Base-by-base conservation (phyloP, 2,797 vertebrate species). In the Gadopsis bispinosus region DNA sequence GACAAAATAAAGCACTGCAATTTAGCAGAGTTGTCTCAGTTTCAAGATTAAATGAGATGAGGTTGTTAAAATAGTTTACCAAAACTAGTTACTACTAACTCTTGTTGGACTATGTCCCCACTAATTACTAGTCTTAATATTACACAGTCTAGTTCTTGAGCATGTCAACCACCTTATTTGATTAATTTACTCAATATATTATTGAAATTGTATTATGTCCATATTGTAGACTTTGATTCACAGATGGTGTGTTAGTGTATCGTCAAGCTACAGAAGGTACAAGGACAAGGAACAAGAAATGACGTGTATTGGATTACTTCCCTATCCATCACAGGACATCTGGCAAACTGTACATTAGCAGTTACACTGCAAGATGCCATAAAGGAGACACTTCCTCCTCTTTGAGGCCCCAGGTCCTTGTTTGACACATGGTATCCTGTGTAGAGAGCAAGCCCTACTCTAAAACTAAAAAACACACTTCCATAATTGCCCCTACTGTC, bases 381-480 rank as follows among this genome's bases (percentile, higher is more conserved):
- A 86, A 90, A 90, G 83, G 75, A 84, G 75, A 90, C 64, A 71
- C 83, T 90, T 93, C 88, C 87, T 90, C 81, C 65, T 82, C 78
- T 83, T 80, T 84, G 79, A 80, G 85, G 85, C 74, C 65, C 73
- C 20, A 3, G 79, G 69, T 85, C 77, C 78, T 72, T 84, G 63
- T 89, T 83, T 88, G 87, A 92, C 75, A 83, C 79, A 68, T 26
- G 58, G 75, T 83, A 87, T 93, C 90, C 92, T 90, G 87, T 85
- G 71, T 70, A 75, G 54, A 86, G 79, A 74, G 75, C 39, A 14
- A 79, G 69, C 20, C 35, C 48, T 22, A 7, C 65, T 74, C 73
- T 37, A 48, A 83, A 90, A 88, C 86, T 76, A 91, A 92, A 88
- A 75, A 77, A 60, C 78, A 69, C 73, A 55, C 83, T 79, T 87